These are phyloP conservation scores for Polypedilum pembai DNA, from an alignment of 1,140 invertebrate species.

Conservation along the genomic window DNA sequence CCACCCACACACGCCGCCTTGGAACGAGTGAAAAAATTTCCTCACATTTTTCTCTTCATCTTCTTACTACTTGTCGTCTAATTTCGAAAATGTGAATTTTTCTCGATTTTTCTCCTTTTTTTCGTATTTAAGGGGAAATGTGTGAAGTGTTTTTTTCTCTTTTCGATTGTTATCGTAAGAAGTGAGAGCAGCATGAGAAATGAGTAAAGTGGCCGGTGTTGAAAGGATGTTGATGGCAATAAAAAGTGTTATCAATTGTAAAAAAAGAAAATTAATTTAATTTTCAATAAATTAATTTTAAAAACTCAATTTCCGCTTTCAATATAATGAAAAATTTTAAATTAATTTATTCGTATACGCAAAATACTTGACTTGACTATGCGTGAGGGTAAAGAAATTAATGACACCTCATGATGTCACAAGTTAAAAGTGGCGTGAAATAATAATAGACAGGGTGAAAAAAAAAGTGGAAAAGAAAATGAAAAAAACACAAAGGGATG, in stretches of 20 bases:
- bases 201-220: not conserved
- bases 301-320: not conserved
- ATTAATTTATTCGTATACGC: not conserved
- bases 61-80: too few species aligned
- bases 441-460: not conserved
- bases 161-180: too few species aligned
- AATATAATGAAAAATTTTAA: not conserved
- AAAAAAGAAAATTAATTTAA: not conserved
- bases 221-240: slow-evolving; percentile 12
- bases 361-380: too few species aligned
- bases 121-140: not conserved
- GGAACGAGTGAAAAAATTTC: not conserved
- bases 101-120: not conserved
- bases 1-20: not conserved
- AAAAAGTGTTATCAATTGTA: not conserved
- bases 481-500: too few species aligned
- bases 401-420: slow-evolving; percentile 10
- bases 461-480: not conserved
- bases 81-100: not conserved
- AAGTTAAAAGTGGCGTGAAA: not conserved
- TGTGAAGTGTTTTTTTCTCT: not conserved
- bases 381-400: not conserved
- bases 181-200: too few species aligned
- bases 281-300: not conserved
- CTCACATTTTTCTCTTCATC: not conserved